Base-by-base conservation (phyloP, 2,888 invertebrate genomes). In the Dexiosoma caninum region DNA sequence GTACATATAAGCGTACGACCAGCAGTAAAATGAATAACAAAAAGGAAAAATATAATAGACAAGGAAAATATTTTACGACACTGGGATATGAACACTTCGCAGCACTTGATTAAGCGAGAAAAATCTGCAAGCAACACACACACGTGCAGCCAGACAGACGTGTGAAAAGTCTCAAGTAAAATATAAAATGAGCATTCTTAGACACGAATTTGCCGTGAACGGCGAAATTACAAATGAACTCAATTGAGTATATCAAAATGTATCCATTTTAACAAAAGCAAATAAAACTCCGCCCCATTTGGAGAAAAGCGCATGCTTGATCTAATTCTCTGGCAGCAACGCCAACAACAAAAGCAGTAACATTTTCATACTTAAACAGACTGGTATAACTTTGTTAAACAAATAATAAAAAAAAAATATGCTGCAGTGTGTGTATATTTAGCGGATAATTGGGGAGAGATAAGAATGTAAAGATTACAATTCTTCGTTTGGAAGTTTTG, bases 391-490 rank as follows among this genome's bases (percentile, higher is more conserved):
- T 40, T 67, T 21, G 19, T 53, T 53, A 37, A 37, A 51, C 19
- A 49, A 62, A 57, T 49, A 55, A 21, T 10, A 46, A 14, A 49
- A 62, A 16, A 35, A 49, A 62, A 16, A 35, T 46, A 51, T 27
- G 14, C 23, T 42, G 35, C 10, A 27, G 30, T 8, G 8, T 23
- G n/a, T 64, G 21, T 49, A 14, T 23, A 59, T 23, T 60, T 70
- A 46, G 51, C 85, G 89, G 89, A 89, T 89, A 89, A 89, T 89
- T 87, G 84, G 83, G 77, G 86, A 86, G 86, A 89, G 89, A 89
- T 89, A 89, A 89, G 88, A 86, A 88, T 85, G 70, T 62, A 72
- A 84, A 81, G 75, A 78, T 71, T 69, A 66, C 81, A 80, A 49
- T 76, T 78, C 78, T 85, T 81, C 84, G 60, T 82, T 64, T 60